A percentile compares a stretch with the other conserved stretches of the same genome.
phyloP scores from a whole-genome alignment of 2,113 vertebrate species.

The Colius striatus region DNA sequence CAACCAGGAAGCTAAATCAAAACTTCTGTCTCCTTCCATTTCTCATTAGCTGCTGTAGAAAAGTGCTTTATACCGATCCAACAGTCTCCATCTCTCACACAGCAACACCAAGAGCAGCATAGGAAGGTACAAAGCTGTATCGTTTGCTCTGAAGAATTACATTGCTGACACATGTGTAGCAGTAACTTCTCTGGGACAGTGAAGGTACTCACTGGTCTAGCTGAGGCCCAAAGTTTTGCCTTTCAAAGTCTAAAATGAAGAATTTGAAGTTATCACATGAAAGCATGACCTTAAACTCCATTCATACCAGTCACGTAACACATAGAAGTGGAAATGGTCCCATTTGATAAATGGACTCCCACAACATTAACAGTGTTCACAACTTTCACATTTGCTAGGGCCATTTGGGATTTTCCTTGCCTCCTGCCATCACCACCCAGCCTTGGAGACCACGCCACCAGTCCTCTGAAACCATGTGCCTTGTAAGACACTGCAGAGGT shows the following conservation, averaged over 20 bases:
- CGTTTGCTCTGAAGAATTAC: not conserved
- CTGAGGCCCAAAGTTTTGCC: not conserved
- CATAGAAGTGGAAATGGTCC: fast-evolving
- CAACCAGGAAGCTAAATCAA: not conserved
- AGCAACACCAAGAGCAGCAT: not conserved
- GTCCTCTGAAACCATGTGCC: not conserved
- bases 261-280: not conserved
- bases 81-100: not conserved
- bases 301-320: not conserved
- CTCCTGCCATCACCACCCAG: not conserved
- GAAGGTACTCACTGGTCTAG: not conserved
- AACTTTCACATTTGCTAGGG: not conserved
- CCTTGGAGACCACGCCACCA: not conserved
- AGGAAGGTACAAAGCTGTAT: not conserved
- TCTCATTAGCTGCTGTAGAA: not conserved
- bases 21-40: not conserved
- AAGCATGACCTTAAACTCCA: not conserved
- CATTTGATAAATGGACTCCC: not conserved
- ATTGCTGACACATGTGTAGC: not conserved
- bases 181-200: not conserved
- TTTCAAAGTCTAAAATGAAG: not conserved
- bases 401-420: not conserved
- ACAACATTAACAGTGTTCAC: not conserved
- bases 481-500: not conserved
- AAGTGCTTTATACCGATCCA: not conserved